phyloP scores from a whole-genome alignment of 2,888 invertebrate genomes.

The Sarcophaga caerulescens region DNA sequence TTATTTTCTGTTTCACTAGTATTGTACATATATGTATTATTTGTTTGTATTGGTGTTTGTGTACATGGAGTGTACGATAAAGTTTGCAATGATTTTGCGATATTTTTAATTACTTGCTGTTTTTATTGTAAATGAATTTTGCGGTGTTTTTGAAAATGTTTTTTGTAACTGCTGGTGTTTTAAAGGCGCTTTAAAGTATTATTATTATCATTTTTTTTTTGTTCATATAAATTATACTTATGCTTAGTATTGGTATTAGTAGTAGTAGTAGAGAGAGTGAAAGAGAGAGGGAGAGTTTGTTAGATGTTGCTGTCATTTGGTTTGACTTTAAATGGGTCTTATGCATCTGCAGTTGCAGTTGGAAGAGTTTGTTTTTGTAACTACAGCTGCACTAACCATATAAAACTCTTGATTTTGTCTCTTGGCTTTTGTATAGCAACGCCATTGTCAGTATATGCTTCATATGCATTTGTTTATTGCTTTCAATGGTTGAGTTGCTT shows the following conservation, averaged over 20 bases:
- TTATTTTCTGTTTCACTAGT: too few species aligned
- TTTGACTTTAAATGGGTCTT: slow-evolving; percentile 51
- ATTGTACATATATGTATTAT: too few species aligned
- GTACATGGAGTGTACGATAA: too few species aligned
- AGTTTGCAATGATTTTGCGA: too few species aligned
- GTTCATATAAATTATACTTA: not conserved
- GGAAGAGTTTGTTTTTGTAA: not conserved
- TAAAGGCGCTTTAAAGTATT: not conserved
- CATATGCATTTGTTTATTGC: slow-evolving; percentile 48
- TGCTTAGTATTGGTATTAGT: not conserved
- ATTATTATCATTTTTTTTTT: too few species aligned
- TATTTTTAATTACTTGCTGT: too few species aligned
- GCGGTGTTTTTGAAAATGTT: not conserved
- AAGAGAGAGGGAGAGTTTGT: not conserved
- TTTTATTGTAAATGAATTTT: too few species aligned
- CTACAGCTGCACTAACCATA: not conserved
- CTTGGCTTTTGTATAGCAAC: not conserved
- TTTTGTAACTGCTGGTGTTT: not conserved
- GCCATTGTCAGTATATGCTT: slow-evolving; percentile 23
- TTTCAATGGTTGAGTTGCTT: slow-evolving; percentile 45
- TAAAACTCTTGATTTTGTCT: not conserved
- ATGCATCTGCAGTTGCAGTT: slow-evolving; percentile 20
- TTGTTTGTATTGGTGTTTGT: too few species aligned
- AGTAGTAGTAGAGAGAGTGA: not conserved
- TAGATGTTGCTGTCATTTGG: slow-evolving; percentile 46